A percentile compares a stretch with the other conserved stretches of the same genome.
These are phyloP conservation scores for Dryococelus australis DNA, from an alignment of 2,888 invertebrate species.

Conservation along the genomic window DNA sequence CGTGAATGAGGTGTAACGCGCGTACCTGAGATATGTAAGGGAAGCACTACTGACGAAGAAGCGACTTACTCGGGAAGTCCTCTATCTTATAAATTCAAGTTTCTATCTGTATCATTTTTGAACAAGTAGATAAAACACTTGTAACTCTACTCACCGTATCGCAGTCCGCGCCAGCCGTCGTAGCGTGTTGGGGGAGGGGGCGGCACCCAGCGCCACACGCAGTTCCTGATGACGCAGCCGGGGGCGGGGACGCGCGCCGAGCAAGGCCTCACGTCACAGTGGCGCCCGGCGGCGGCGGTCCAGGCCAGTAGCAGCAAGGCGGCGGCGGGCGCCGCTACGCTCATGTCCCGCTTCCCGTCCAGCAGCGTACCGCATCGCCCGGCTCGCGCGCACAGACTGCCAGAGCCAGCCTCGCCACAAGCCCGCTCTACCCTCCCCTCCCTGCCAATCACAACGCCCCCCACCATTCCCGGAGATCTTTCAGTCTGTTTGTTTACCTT, in stretches of 20 bases:
- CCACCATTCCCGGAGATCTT: too few species aligned
- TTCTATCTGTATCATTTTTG: too few species aligned
- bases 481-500: background rate
- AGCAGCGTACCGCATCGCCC: background rate
- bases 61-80: too few species aligned
- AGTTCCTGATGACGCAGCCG: constrained; percentile 3
- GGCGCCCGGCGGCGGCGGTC: constrained; percentile 22
- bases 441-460: background rate
- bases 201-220: constrained; percentile 6
- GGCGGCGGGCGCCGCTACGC: constrained; percentile 24
- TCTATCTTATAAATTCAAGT: too few species aligned
- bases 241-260: constrained; percentile 19
- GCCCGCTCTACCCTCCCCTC: constrained; percentile 20
- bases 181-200: background rate
- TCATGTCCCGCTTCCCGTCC: constrained; percentile 13
- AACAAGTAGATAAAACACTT: too few species aligned
- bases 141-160: constrained; percentile 25
- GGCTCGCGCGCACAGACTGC: constrained; percentile 17
- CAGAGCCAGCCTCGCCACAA: background rate
- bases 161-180: constrained; percentile 30
- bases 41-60: too few species aligned
- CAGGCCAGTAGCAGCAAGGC: constrained; percentile 18
- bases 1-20: too few species aligned
- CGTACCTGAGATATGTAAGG: too few species aligned
- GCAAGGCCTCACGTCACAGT: constrained; percentile 5